A percentile compares a stretch with the other conserved stretches of the same genome.
phyloP scores from a whole-genome alignment of 2,113 vertebrate species.

The Carlito syrichta region DNA sequence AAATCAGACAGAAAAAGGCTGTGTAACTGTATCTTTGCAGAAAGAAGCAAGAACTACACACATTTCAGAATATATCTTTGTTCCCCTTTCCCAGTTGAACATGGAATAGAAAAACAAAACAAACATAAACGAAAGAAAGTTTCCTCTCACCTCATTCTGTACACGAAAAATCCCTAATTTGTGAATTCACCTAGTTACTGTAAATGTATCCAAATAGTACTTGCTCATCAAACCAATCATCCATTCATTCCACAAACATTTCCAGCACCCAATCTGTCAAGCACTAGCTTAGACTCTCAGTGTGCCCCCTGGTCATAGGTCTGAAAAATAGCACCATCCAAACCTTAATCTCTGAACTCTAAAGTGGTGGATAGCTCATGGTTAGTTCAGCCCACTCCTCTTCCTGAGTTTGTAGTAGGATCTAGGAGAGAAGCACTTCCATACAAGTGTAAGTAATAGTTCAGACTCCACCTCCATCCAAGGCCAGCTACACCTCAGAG shows the following conservation, averaged over 20 bases:
- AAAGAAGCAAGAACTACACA: not conserved
- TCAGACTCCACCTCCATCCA: not conserved
- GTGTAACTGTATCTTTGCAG: not conserved
- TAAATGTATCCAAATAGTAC: not conserved
- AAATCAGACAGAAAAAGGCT: not conserved
- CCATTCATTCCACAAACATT: not conserved
- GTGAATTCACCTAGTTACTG: not conserved
- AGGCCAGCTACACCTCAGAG: not conserved
- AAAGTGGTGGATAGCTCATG: not conserved
- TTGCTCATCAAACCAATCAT: not conserved
- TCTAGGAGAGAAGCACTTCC: not conserved
- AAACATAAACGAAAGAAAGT: not conserved
- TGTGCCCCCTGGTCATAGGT: not conserved
- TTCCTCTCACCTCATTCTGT: not conserved
- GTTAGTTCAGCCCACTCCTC: not conserved
- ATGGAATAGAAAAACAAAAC: not conserved
- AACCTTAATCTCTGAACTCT: not conserved
- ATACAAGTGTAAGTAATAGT: not conserved
- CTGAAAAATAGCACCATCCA: not conserved
- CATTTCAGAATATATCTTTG: not conserved
- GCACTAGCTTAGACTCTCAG: not conserved
- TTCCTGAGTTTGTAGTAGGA: not conserved
- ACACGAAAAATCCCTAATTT: not conserved
- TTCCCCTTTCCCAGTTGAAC: not conserved
- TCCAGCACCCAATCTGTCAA: not conserved